Evolutionary conservation across 2,797 vertebrate species (phyloP).

Genomic region (Dallia pectoralis): DNA sequence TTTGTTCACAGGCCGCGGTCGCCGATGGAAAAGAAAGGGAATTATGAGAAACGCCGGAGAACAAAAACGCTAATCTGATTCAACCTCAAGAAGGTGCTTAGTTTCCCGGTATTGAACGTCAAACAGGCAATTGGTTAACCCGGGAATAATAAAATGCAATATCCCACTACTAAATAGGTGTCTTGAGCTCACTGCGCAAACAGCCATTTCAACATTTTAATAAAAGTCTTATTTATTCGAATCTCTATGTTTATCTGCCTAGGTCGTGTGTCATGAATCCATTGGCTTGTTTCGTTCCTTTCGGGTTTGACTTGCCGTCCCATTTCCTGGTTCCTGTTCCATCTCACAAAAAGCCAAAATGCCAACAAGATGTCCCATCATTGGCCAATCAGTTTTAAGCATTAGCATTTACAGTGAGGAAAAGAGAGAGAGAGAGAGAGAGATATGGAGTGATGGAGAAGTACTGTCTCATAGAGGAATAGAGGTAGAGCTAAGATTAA

Average conservation of each 20-base stretch:
- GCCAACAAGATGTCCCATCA: constrained; percentile 38
- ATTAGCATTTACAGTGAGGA: constrained; percentile 49
- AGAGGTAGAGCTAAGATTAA: constrained; percentile 62
- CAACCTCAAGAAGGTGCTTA: constrained; percentile 33
- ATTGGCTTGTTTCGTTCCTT: constrained; percentile 50
- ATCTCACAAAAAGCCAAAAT: constrained; percentile 52
- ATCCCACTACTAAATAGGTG: constrained; percentile 23
- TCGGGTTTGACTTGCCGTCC: constrained; percentile 43
- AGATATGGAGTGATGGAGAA: constrained; percentile 23
- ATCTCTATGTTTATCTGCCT: constrained; percentile 53
- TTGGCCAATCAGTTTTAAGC: constrained; percentile 51
- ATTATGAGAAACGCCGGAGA: constrained; percentile 23
- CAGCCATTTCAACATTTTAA: constrained; percentile 43
- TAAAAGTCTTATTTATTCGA: constrained; percentile 39
- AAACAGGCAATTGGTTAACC: constrained; percentile 28
- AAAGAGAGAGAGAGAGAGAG: constrained; percentile 7
- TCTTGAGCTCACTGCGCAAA: constrained; percentile 20
- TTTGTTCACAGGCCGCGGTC: constrained; percentile 46
- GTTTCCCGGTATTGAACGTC: constrained; percentile 25
- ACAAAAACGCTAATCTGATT: constrained; percentile 35
- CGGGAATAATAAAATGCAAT: constrained; percentile 39
- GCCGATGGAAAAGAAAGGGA: constrained; percentile 31
- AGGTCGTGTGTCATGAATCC: constrained; percentile 33
- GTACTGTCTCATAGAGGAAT: background rate
- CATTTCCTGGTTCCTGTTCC: constrained; percentile 55